Evolutionary conservation across 2,888 invertebrate species (phyloP).

Genomic region (Podabrus alpinus): DNA sequence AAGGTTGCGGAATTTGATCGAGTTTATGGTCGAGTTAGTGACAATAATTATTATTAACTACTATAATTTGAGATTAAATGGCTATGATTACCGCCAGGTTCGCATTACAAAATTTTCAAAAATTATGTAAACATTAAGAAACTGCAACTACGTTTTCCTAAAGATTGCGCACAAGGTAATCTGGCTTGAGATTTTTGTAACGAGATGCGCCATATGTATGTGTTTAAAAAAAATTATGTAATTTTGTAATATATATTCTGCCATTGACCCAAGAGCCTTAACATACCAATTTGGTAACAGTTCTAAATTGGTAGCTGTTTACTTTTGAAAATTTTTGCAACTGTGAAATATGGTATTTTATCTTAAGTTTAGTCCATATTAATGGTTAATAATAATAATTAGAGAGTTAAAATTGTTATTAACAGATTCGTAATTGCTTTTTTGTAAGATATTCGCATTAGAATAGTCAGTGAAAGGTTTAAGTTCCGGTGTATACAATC

Average conservation of each 20-base stretch:
- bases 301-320: neutral
- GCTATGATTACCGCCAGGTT: neutral
- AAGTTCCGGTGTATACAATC: neutral
- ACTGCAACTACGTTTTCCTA: neutral
- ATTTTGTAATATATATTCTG: neutral
- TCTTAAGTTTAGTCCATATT: no score
- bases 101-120: neutral
- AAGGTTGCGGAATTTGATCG: no score
- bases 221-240: neutral
- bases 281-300: neutral
- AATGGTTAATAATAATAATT: neutral
- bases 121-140: neutral
- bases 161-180: neutral
- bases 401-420: neutral
- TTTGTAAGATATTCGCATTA: neutral
- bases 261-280: neutral
- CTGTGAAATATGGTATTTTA: neutral
- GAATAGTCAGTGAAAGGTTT: neutral
- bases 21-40: no score
- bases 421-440: neutral
- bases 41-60: no score
- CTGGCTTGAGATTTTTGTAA: neutral
- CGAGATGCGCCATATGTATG: neutral
- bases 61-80: no score
- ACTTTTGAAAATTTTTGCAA: neutral